These are phyloP conservation scores for Anagrus nilaparvatae DNA, from an alignment of 1,140 invertebrate genomes.

Conservation along the genomic window DNA sequence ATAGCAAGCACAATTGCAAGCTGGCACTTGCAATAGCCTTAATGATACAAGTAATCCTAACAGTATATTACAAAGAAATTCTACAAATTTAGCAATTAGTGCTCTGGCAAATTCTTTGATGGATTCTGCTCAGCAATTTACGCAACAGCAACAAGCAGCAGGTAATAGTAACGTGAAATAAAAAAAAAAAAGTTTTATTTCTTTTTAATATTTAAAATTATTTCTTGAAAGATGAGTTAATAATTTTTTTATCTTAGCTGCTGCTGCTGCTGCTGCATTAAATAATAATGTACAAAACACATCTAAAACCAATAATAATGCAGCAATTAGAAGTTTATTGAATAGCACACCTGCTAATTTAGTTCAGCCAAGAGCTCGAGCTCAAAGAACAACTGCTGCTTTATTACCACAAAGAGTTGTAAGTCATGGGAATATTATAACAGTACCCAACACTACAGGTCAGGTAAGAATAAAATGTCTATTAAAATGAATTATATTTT, in stretches of 20 bases:
- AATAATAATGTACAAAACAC: constrained; percentile 34
- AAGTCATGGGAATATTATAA: constrained; percentile 38
- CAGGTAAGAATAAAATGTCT: constrained; percentile 25
- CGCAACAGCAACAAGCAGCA: constrained; percentile 56
- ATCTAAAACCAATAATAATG: constrained; percentile 44
- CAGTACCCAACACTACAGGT: constrained; percentile 37
- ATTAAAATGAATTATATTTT: neutral
- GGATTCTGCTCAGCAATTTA: constrained; percentile 69
- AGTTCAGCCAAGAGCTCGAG: constrained; percentile 31
- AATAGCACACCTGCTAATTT: constrained; percentile 59
- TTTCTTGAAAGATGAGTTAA: constrained; percentile 16
- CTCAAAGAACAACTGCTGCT: constrained; percentile 34
- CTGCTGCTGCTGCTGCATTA: constrained; percentile 43
- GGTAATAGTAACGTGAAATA: constrained; percentile 36
- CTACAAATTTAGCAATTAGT: constrained; percentile 62
- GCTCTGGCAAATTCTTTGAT: constrained; percentile 66
- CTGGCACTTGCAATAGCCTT: constrained; percentile 34
- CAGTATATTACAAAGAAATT: constrained; percentile 49
- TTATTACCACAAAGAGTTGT: constrained; percentile 35
- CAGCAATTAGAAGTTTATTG: constrained; percentile 60
- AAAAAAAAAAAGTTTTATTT: too few species aligned
- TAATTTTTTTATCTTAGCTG: constrained; percentile 13
- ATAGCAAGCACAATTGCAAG: constrained; percentile 50
- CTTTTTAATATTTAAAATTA: too few species aligned
- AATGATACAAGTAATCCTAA: constrained; percentile 30